These are phyloP conservation scores for Semnopithecus entellus DNA, from an alignment of 2,113 vertebrate species.

Conservation along the genomic window DNA sequence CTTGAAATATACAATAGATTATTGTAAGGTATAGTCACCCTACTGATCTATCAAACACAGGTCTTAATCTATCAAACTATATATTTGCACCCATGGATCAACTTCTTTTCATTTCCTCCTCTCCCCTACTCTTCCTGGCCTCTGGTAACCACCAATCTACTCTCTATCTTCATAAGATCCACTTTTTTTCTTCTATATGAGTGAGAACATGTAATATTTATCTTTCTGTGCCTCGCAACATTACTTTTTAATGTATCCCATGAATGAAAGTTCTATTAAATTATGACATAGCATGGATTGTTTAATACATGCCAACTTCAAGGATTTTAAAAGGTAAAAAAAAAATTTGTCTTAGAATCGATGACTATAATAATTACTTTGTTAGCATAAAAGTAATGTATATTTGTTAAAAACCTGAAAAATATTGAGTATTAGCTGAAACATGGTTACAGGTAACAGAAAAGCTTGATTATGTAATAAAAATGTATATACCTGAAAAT, in stretches of 20 bases:
- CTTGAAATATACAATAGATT: background rate
- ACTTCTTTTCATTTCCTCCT: background rate
- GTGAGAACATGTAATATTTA: background rate
- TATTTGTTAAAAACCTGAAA: slow-evolving; percentile 21
- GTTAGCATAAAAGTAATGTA: background rate
- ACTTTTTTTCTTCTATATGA: background rate
- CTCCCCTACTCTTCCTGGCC: background rate
- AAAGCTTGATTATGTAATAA: background rate
- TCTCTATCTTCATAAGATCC: background rate
- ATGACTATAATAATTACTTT: background rate
- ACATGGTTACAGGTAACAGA: background rate
- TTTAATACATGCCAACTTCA: background rate
- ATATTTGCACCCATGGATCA: background rate
- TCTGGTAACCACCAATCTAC: background rate
- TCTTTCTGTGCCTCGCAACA: background rate
- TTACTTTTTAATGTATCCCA: background rate
- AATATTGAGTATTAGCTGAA: background rate
- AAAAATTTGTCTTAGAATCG: background rate
- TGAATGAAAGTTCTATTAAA: background rate
- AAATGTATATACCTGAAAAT: background rate
- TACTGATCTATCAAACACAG: background rate
- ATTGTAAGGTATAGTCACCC: background rate
- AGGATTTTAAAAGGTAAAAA: background rate
- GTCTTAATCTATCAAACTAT: background rate
- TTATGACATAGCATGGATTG: background rate